A percentile compares a stretch with the other conserved stretches of the same genome.
phyloP scores from a whole-genome alignment of 1,140 invertebrate species.

The Diabrotica virgifera region DNA sequence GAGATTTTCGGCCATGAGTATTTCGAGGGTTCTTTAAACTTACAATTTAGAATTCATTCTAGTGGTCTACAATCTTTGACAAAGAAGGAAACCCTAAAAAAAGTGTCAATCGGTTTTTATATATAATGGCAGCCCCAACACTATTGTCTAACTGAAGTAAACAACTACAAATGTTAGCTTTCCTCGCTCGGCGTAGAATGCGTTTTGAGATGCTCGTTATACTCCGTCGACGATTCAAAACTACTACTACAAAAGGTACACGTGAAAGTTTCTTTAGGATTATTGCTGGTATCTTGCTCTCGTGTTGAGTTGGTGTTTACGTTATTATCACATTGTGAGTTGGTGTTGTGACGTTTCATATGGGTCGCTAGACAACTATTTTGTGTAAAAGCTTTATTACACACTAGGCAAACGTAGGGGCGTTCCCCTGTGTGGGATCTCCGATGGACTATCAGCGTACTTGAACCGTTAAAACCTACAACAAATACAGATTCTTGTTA shows the following conservation, averaged over 20 bases:
- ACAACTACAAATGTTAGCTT: too few relatives aligned
- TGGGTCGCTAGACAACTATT: conserved; percentile 45
- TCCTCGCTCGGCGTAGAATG: background rate
- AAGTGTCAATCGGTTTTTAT: too few relatives aligned
- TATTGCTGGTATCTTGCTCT: background rate
- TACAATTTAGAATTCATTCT: too few relatives aligned
- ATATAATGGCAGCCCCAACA: too few relatives aligned
- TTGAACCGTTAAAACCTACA: conserved; percentile 45
- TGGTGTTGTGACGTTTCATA: conserved; percentile 33
- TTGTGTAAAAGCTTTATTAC: conserved; percentile 42
- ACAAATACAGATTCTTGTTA: background rate
- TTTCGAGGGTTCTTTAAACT: too few relatives aligned
- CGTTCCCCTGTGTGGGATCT: conserved; percentile 43
- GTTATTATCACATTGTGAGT: conserved; percentile 9
- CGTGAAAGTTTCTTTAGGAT: background rate
- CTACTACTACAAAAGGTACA: background rate
- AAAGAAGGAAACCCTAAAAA: too few relatives aligned
- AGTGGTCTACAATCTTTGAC: too few relatives aligned
- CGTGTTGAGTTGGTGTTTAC: background rate
- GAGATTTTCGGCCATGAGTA: too few relatives aligned
- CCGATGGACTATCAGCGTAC: conserved; percentile 41
- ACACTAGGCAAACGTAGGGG: conserved; percentile 40
- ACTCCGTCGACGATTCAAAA: background rate
- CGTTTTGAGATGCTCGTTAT: background rate
- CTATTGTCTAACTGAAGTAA: too few relatives aligned